These are phyloP conservation scores for Babyrousa celebensis DNA, from an alignment of 2,797 vertebrate species.

Conservation along the genomic window DNA sequence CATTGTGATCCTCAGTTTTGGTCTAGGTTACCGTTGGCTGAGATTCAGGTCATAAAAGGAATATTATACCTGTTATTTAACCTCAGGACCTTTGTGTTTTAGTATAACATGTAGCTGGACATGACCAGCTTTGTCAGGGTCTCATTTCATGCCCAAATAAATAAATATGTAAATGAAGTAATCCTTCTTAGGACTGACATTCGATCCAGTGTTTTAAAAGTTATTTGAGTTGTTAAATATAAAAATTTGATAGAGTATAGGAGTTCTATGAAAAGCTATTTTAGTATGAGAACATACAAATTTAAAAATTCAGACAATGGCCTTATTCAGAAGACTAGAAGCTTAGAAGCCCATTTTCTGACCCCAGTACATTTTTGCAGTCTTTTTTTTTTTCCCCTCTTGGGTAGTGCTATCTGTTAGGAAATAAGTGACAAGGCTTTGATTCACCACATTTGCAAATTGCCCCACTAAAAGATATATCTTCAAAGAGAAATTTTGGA, in stretches of 20 bases:
- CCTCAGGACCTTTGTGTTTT: neutral
- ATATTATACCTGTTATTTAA: neutral
- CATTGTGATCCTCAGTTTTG: neutral
- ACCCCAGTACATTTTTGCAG: slow-evolving; percentile 5
- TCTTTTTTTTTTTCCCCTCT: slow-evolving; percentile 49
- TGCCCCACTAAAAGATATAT: slow-evolving; percentile 67
- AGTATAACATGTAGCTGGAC: neutral
- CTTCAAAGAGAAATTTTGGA: slow-evolving; percentile 69
- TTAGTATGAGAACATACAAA: neutral
- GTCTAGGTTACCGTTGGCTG: neutral
- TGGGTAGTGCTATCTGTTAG: slow-evolving; percentile 48
- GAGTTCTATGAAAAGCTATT: slow-evolving; percentile 23
- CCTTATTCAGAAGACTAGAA: slow-evolving; percentile 69
- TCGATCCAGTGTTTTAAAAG: neutral
- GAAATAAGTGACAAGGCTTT: slow-evolving; percentile 74
- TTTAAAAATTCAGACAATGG: slow-evolving; percentile 58
- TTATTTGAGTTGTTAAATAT: slow-evolving; percentile 35
- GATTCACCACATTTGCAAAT: slow-evolving; percentile 82
- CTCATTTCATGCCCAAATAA: slow-evolving; percentile 21
- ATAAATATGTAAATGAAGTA: slow-evolving; percentile 37
- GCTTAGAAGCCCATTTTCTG: neutral
- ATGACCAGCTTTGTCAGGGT: neutral
- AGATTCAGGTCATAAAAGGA: neutral
- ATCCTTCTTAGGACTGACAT: neutral
- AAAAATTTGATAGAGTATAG: neutral